These are phyloP conservation scores for Pelusios castaneus DNA, from an alignment of 2,113 vertebrate species.

Conservation along the genomic window DNA sequence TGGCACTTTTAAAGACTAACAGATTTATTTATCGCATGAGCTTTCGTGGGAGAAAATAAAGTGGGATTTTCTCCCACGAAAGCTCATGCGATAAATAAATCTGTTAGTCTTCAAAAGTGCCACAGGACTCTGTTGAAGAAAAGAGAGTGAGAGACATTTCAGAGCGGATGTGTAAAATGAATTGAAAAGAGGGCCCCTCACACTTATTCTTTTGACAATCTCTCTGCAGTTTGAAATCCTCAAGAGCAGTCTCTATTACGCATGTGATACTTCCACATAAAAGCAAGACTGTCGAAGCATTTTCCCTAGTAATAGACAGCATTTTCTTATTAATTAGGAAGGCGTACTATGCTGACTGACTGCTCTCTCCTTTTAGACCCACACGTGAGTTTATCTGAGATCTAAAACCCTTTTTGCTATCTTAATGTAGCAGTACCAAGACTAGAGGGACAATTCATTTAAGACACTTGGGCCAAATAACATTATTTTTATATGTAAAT, in stretches of 20 bases:
- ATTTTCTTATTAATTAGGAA: background rate
- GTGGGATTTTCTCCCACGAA: too few species aligned
- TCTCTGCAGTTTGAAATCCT: background rate
- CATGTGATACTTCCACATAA: background rate
- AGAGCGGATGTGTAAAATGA: background rate
- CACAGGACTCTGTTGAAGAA: background rate
- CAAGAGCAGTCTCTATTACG: background rate
- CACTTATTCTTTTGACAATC: background rate
- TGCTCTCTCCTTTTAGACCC: background rate
- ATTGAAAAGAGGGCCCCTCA: background rate
- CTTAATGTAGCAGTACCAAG: background rate
- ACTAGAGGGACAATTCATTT: conserved; percentile 4
- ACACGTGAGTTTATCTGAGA: background rate
- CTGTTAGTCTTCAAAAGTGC: too few species aligned
- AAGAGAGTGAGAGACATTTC: background rate
- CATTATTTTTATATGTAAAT: conserved; percentile 27
- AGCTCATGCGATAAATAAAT: too few species aligned
- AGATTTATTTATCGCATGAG: too few species aligned
- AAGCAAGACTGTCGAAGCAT: background rate
- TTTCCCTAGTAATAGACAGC: background rate
- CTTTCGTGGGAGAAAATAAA: too few species aligned
- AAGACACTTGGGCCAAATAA: conserved; percentile 39
- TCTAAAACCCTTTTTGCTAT: background rate
- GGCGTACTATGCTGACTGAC: background rate
- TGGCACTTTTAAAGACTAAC: too few species aligned